Evolutionary conservation across 2,888 invertebrate species (phyloP), one percentile per base, ranked within the genome.

Genomic region (Sarcophaga subvicina): DNA sequence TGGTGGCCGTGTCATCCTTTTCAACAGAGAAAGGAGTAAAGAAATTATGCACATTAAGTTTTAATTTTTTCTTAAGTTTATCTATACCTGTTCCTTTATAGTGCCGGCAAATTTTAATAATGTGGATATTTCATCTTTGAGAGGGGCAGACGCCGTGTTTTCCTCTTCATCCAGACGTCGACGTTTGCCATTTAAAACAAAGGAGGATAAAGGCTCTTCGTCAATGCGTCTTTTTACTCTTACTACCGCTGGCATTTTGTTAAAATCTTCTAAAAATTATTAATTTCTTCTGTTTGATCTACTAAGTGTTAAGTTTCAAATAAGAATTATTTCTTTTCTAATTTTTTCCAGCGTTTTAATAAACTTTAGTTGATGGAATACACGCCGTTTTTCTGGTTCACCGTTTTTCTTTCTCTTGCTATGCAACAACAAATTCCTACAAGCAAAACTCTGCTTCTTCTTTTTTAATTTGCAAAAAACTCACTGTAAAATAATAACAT

Each of bases 81-180:
- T 85, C 90, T 37, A 37, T 94, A 96, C 96, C 94, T 95, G 95
- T 90, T 94, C 95, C 81, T 95, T 94, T n/a, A 96, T 94, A 27
- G 97, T 97, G 83, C 96, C 96, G 66, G 96, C 95, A 90, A 97
- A 96, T 90, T 96, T 96, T 14, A 96, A 94, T 60, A 97, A 93
- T 2, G 96, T 95, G 0, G 96, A 95, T 10, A 94, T 93, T 88
- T 94, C 93, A 82, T 94, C 94, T 81, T 92, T 91, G 5, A 85
- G 80, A 27, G 89, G 88, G 47, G 76, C 11, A 10, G 66, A 76
- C 2, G 81, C 59, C 8, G 60, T 75, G 25, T 20, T 81, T 76
- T 89, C 89, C 70, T 85, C 90, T 69, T 91, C 90, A 14, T 95
- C 94, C 4, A 94, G 94, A 94, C 96, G 96, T 70, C 94, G 94